Percentiles rank a stretch among this genome's conserved stretches.
Conservation (phyloP, 2,888 invertebrate genomes). For the Polietes domitor region DNA sequence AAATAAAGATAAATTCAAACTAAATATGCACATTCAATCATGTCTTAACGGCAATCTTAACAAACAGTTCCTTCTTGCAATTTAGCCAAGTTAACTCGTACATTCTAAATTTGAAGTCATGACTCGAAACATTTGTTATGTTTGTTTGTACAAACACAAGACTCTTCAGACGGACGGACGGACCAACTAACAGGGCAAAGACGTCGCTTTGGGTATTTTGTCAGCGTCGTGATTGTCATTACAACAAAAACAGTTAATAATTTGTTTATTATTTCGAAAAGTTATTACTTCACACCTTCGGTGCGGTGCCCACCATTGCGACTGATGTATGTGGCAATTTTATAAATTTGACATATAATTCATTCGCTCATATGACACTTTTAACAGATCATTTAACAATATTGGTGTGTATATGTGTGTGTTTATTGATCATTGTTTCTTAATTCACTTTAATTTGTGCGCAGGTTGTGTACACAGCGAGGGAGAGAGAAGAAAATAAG, state of each 20-base stretch:
- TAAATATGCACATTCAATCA: conserved; percentile 11
- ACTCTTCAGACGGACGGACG: not conserved
- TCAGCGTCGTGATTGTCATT: conserved; percentile 39
- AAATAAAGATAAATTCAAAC: conserved; percentile 1
- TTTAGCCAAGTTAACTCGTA: too few species aligned
- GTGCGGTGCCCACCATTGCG: conserved; percentile 2
- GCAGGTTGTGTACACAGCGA: not conserved
- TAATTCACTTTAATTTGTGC: conserved; percentile 31
- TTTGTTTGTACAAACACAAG: not conserved
- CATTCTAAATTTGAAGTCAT: conserved; percentile 23
- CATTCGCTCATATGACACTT: conserved; percentile 37
- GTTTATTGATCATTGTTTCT: conserved; percentile 24
- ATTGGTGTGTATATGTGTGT: conserved; percentile 30
- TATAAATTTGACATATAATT: conserved; percentile 57
- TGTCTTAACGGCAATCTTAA: not conserved
- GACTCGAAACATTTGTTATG: conserved; percentile 4
- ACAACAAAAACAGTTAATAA: conserved; percentile 19
- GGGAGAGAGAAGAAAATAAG: not conserved
- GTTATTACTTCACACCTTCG: conserved; percentile 56
- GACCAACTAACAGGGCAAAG: not conserved
- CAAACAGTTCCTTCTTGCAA: not conserved
- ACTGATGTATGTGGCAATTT: conserved; percentile 52
- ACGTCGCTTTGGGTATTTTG: conserved; percentile 28
- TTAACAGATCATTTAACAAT: conserved; percentile 49
- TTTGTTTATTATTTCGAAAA: conserved; percentile 45